These are phyloP conservation scores for Lepetodrilus schrolli DNA, from an alignment of 2,888 invertebrate genomes.

Conservation along the genomic window DNA sequence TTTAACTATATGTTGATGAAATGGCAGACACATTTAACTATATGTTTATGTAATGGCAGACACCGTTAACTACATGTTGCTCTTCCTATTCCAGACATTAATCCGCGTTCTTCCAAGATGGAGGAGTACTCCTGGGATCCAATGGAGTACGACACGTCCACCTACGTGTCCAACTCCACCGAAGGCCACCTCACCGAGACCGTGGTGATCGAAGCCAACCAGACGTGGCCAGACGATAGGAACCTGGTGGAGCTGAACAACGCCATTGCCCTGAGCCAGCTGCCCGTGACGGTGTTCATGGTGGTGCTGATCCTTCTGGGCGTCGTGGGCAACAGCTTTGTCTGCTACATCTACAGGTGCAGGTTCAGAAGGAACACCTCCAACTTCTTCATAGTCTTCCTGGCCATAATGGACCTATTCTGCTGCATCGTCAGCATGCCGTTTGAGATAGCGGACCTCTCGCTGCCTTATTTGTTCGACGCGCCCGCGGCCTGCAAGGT, in stretches of 20 bases:
- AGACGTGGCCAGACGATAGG: neutral
- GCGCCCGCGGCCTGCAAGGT: slow-evolving; percentile 57
- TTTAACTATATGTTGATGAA: neutral
- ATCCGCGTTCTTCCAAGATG: neutral
- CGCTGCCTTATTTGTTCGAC: slow-evolving; percentile 54
- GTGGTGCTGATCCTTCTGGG: slow-evolving; percentile 50
- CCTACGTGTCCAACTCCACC: neutral
- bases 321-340: slow-evolving; percentile 56
- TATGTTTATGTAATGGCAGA: neutral
- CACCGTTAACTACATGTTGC: neutral
- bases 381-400: slow-evolving; percentile 60
- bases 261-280: slow-evolving; percentile 46
- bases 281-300: slow-evolving; percentile 55
- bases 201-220: neutral
- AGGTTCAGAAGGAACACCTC: slow-evolving; percentile 60
- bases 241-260: slow-evolving; percentile 45
- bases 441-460: slow-evolving; percentile 56
- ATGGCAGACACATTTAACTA: neutral
- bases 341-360: slow-evolving; percentile 60
- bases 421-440: slow-evolving; percentile 57
- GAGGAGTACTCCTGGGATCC: too few species aligned
- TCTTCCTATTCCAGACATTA: neutral
- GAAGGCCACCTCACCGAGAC: neutral
- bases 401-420: slow-evolving; percentile 60
- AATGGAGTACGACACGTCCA: neutral